phyloP scores from a whole-genome alignment of 2,888 invertebrate species.

The Noctuana brunneofusca region DNA sequence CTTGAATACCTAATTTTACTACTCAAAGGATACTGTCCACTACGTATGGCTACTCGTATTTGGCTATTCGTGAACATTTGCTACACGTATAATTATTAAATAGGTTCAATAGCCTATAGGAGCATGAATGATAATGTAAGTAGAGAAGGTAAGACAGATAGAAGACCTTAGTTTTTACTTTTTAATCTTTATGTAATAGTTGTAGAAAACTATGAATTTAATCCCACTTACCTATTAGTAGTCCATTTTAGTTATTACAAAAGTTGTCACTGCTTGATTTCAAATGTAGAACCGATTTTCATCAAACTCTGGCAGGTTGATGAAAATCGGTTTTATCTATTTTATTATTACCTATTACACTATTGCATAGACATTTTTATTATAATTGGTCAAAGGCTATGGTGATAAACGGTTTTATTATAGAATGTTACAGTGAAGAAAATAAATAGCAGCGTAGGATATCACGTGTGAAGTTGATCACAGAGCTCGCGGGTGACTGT shows the following conservation, averaged over 20 bases:
- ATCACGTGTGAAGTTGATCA: slow-evolving; percentile 57
- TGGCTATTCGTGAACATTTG: no score
- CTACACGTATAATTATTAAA: no score
- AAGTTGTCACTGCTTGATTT: neutral
- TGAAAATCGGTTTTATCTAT: neutral
- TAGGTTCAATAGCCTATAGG: no score
- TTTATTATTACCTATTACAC: neutral
- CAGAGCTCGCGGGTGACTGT: slow-evolving; percentile 73
- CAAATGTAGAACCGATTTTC: neutral
- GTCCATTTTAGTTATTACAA: slow-evolving; percentile 1
- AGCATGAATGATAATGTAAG: neutral
- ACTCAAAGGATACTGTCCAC: no score
- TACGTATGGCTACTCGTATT: no score
- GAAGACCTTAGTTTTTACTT: neutral
- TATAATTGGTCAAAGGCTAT: neutral
- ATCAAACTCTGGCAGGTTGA: no score
- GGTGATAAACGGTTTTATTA: neutral
- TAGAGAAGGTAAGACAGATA: neutral
- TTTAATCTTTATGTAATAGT: neutral
- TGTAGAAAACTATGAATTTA: neutral
- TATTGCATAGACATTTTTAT: neutral
- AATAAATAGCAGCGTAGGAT: slow-evolving; percentile 24
- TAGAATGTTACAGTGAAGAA: neutral
- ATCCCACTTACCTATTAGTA: slow-evolving; percentile 11
- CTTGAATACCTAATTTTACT: no score